Percentiles rank a stretch among this genome's conserved stretches.
These are phyloP conservation scores for Scotopteryx bipunctaria DNA, from an alignment of 2,888 invertebrate genomes.

Conservation along the genomic window DNA sequence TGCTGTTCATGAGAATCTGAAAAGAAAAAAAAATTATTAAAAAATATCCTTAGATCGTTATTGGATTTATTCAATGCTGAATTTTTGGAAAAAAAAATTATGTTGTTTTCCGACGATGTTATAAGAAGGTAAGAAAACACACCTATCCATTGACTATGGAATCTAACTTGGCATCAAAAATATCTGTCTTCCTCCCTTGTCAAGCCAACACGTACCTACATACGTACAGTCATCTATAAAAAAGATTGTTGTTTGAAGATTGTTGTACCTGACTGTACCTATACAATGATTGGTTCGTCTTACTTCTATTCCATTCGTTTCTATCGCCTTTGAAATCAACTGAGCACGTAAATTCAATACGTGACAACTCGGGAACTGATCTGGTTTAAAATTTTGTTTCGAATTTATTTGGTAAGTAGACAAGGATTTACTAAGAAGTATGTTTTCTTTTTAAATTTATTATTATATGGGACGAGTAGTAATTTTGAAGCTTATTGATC, in stretches of 20 bases:
- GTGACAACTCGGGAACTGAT: constrained; percentile 38
- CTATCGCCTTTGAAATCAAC: constrained; percentile 56
- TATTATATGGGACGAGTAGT: no score
- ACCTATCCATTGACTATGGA: background rate
- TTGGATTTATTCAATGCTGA: no score
- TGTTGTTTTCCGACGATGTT: no score
- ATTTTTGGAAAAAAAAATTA: no score
- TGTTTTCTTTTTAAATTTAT: no score
- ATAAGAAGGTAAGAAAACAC: no score
- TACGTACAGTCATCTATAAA: background rate
- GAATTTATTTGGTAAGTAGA: no score
- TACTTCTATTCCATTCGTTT: constrained; percentile 14
- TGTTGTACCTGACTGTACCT: background rate
- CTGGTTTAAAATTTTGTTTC: constrained; percentile 4
- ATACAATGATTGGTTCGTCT: no score
- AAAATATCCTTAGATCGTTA: no score
- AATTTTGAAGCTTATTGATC: no score
- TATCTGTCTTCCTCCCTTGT: background rate
- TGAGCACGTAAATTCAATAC: constrained; percentile 52
- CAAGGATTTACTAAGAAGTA: no score
- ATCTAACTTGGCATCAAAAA: background rate
- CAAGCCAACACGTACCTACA: background rate
- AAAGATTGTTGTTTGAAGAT: background rate
- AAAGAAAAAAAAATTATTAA: background rate
- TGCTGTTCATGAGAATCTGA: background rate